phyloP scores from a whole-genome alignment of 2,888 invertebrate species.

The Philereme vetulata region DNA sequence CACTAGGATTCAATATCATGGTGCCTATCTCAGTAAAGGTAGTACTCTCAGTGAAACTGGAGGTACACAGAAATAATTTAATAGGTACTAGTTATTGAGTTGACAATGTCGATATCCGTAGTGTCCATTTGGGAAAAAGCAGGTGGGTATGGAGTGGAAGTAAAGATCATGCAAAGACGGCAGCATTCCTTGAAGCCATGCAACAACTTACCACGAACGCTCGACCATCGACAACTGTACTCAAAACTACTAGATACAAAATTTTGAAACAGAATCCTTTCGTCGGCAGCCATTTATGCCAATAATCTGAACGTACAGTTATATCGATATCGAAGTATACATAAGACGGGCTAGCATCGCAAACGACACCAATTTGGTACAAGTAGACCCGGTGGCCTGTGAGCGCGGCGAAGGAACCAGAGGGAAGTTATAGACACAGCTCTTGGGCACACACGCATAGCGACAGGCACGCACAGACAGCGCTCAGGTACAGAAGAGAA shows the following conservation, averaged over 20 bases:
- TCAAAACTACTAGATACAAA: constrained; percentile 63
- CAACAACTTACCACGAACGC: constrained; percentile 75
- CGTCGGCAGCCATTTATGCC: constrained; percentile 81
- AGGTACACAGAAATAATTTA: constrained; percentile 2
- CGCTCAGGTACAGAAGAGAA: constrained; percentile 70
- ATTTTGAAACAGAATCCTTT: constrained; percentile 78
- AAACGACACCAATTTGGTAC: constrained; percentile 75
- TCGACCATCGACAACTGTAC: constrained; percentile 82
- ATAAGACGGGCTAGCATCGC: constrained; percentile 78
- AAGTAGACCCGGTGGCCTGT: constrained; percentile 61
- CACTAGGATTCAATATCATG: constrained; percentile 43
- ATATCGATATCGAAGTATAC: constrained; percentile 76
- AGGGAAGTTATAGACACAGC: constrained; percentile 44
- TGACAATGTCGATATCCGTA: constrained; percentile 35
- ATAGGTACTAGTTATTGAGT: background rate
- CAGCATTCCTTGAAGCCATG: constrained; percentile 67
- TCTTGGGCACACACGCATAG: constrained; percentile 62
- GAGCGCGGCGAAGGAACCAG: constrained; percentile 46
- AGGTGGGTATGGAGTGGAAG: constrained; percentile 54
- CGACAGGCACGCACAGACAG: constrained; percentile 69
- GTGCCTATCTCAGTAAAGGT: constrained; percentile 16
- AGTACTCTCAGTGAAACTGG: constrained; percentile 13
- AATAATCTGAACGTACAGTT: constrained; percentile 69
- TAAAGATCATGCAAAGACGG: constrained; percentile 51
- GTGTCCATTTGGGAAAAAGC: constrained; percentile 64